Evolutionary conservation across 2,113 vertebrate species (phyloP).

Genomic region (Hystrix cristata): DNA sequence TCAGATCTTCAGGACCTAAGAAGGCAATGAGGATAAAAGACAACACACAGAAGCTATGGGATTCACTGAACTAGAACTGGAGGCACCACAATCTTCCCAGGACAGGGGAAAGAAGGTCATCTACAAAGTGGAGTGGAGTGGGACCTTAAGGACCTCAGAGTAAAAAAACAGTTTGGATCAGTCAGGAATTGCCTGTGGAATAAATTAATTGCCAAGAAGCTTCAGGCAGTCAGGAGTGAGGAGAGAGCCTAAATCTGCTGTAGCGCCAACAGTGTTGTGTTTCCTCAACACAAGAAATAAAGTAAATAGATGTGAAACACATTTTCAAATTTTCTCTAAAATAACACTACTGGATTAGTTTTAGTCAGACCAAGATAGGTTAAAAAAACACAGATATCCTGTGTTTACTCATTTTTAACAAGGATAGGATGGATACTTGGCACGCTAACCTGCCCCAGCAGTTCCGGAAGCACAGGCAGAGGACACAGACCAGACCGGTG

Average conservation of each 20-base stretch:
- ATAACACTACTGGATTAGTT: conserved; percentile 67
- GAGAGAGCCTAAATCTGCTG: not conserved
- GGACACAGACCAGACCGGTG: conserved; percentile 3
- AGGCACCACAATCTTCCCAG: not conserved
- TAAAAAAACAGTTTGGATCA: not conserved
- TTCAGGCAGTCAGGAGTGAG: not conserved
- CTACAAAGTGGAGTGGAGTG: not conserved
- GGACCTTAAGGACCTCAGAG: not conserved
- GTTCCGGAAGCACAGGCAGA: conserved; percentile 58
- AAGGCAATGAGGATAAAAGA: not conserved
- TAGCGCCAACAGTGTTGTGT: not conserved
- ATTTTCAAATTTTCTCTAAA: conserved; percentile 73
- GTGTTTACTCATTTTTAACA: conserved; percentile 72
- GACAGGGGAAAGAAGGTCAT: not conserved
- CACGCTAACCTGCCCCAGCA: conserved; percentile 45
- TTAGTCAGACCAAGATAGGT: conserved; percentile 43
- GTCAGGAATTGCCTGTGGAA: not conserved
- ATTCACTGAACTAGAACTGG: not conserved
- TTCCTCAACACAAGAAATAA: conserved; percentile 52
- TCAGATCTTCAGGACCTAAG: not conserved
- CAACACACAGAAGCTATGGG: not conserved
- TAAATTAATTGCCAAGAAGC: conserved; percentile 4
- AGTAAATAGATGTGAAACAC: conserved; percentile 52
- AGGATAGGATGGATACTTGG: conserved; percentile 58
- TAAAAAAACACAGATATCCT: conserved; percentile 83